Conservation (phyloP, 2,888 invertebrate genomes). For the Ormyrus nitidulus region DNA sequence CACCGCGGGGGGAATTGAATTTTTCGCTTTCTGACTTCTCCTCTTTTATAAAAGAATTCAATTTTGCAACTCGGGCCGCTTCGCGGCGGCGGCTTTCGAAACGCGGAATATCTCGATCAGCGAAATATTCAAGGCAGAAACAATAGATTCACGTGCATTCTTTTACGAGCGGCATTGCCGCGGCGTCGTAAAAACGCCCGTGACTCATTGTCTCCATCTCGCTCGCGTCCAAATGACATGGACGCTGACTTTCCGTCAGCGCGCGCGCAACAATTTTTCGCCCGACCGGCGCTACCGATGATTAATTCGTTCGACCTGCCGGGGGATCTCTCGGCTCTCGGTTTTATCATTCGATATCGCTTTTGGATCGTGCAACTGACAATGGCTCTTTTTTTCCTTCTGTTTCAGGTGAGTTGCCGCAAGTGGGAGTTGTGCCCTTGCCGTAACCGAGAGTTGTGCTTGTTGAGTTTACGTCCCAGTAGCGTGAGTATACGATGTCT, state of each 20-base stretch:
- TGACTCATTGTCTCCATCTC: slow-evolving; percentile 30
- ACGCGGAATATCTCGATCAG: slow-evolving; percentile 25
- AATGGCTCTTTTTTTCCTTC: neutral
- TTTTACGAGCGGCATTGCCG: neutral
- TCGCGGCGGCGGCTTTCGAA: slow-evolving; percentile 16
- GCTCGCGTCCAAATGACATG: slow-evolving; percentile 10
- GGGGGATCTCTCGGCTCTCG: no score
- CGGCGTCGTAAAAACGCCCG: slow-evolving; percentile 5
- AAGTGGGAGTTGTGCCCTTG: neutral
- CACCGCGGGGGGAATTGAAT: no score
- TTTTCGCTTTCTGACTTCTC: no score
- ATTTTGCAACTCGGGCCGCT: slow-evolving; percentile 8
- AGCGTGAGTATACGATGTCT: no score
- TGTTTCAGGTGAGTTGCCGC: slow-evolving; percentile 37
- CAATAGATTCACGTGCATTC: slow-evolving; percentile 30
- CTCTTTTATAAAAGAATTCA: neutral
- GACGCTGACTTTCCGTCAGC: slow-evolving; percentile 17
- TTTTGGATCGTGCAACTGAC: no score
- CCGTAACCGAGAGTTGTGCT: no score
- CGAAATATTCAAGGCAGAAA: slow-evolving; percentile 7
- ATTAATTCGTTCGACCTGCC: no score
- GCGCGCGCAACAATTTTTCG: no score
- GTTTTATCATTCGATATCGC: no score
- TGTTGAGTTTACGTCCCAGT: no score
- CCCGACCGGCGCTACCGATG: no score